Base-by-base conservation (phyloP, 2,113 vertebrate genomes). In the Aptenodytes patagonicus region DNA sequence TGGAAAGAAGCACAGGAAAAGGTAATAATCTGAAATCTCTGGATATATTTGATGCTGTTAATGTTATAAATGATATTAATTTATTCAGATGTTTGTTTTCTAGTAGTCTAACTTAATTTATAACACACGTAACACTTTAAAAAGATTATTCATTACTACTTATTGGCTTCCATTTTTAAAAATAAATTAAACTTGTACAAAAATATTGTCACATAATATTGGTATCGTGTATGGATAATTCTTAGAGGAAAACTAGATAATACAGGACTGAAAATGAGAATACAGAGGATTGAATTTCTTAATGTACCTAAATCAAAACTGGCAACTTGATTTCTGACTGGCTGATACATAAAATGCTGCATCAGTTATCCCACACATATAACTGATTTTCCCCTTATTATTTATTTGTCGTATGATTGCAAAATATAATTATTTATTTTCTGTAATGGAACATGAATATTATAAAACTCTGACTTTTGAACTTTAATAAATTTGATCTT, bases 1-100 rank as follows among this genome's bases (percentile, higher is more conserved):
- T 99, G 99, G 99, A 97, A 98, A 93, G 99, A 99, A 97, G 98
- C 99, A 87, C 99, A 99, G 98, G 99, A 99, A 97, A 99, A 99
- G 99, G 99, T 99, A 98, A 98, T 89, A 82, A 96, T 89, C 92
- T 92, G 83, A 95, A 83, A 49, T 83, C 13, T 60, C n/a, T 72
- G 31, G 6, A n/a, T 70, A 4, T 42, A 13, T 57, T 82, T 87
- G 52, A 55, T 71, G 16, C 17, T 79, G 19, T 57, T 93, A 32
- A 25, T 75, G 24, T 65, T 58, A 54, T 24, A 72, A 65, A 57
- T 46, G 0, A 10, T 68, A 31, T 4, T 62, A 28, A 19, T 77
- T 81, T 52, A 22, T 72, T 68, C 52, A 44, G 13, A 28, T 61
- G 14, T 21, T 87, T 87, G 22, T 78, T 87, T 93, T 91, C 46